Evolutionary conservation across 2,113 vertebrate species (phyloP).

Genomic region (Lepus europaeus): DNA sequence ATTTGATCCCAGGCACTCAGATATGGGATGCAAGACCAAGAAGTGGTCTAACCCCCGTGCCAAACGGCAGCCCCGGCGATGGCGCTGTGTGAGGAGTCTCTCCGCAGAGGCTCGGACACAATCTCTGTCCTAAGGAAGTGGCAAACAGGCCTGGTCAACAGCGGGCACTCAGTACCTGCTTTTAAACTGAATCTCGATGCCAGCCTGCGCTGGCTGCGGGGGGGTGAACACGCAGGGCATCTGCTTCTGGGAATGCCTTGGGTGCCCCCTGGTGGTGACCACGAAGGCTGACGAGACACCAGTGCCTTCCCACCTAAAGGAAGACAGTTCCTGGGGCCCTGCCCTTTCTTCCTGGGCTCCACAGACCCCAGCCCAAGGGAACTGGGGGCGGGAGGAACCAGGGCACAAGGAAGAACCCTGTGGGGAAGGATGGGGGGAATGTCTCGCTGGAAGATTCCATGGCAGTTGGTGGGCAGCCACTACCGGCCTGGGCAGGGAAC

Average conservation of each 20-base stretch:
- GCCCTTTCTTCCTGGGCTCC: neutral
- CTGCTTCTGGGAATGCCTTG: slow-evolving; percentile 16
- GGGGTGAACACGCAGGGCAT: too few species aligned
- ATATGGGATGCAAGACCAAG: too few species aligned
- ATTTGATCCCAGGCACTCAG: too few species aligned
- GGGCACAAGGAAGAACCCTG: slow-evolving; percentile 37
- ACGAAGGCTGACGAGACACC: neutral
- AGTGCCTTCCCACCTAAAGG: neutral
- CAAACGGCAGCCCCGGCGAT: neutral
- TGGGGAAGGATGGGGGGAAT: slow-evolving; percentile 57
- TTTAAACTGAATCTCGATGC: neutral
- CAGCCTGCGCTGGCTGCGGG: neutral
- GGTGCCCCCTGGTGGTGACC: slow-evolving; percentile 67
- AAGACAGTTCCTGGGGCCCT: neutral
- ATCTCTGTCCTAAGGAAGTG: neutral
- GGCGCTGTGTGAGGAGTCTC: neutral
- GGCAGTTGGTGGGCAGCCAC: slow-evolving; percentile 70
- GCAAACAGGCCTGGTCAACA: neutral
- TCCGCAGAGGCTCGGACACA: neutral
- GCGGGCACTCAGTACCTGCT: neutral
- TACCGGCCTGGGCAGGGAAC: neutral
- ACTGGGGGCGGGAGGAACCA: neutral
- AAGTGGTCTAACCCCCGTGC: too few species aligned
- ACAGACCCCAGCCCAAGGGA: neutral
- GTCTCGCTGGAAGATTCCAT: slow-evolving; percentile 69